Base-by-base conservation (phyloP, 2,888 invertebrate species). In the Crepidodera aurea region DNA sequence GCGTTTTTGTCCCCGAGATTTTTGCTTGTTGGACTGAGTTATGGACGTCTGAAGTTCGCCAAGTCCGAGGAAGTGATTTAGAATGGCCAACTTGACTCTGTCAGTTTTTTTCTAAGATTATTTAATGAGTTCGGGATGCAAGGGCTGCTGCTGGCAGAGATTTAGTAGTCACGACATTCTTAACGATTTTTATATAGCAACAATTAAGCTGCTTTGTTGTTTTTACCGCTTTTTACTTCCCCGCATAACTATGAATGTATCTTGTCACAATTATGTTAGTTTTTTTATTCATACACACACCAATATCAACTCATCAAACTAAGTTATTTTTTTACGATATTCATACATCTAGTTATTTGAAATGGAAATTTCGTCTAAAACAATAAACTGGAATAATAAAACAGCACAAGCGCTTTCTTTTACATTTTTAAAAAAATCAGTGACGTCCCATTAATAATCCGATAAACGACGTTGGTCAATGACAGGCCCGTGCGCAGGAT, bases 1-100 rank as follows among this genome's bases (percentile, higher is more conserved):
- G 74, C 74, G 76, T 77, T 78, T 78, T 78, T 77, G 76, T 76
- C 73, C 74, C 73, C 69, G 71, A 69, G 76, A 77, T 78, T 78
- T 79, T 79, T 79, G 76, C 77, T 77, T 76, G 76, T 77, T 75
- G 72, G 69, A 69, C 72, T 79, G 75, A 79, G 76, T 79, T 79
- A 79, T 78, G 77, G 77, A 75, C 70, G 78, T 77, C 77, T 72
- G 71, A 67, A 64, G 66, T 66, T 64, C 63, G 64, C 73, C 72
- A 72, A 68, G 71, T 69, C 71, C 72, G 71, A 74, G 75, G 75
- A 75, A 74, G 75, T 77, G 77, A 77, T 77, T 77, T 78, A 77
- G 75, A 75, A 72, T 60, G 71, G 73, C 66, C 69, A 62, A 69
- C 68, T 70, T 70, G 72, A 71, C 68, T 65, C 66, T 70, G 74